Evolutionary conservation across 35 echinoderm and acorn worm species (phyloP).

Genomic region (Nesometra sesokonis): DNA sequence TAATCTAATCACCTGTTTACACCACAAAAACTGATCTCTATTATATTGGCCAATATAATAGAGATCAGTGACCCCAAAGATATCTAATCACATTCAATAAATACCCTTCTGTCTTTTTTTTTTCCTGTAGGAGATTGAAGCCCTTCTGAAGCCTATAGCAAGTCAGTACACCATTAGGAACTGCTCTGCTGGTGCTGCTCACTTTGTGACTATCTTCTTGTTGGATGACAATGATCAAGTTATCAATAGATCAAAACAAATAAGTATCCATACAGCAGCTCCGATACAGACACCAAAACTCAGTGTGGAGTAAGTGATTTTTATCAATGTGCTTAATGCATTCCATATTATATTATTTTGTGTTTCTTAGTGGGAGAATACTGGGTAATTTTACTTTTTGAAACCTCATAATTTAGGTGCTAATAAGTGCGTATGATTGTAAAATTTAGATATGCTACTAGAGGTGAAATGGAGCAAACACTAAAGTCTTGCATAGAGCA

Average conservation of each 20-base stretch:
- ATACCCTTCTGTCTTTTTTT: no score
- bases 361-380: background rate
- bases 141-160: constrained; percentile 36
- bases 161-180: constrained; percentile 62
- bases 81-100: background rate
- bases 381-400: no score
- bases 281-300: constrained; percentile 33
- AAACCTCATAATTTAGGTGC: no score
- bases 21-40: background rate
- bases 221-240: constrained; percentile 38
- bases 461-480: no score
- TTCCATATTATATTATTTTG: background rate
- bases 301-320: constrained; percentile 28
- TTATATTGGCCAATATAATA: no score
- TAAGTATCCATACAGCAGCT: constrained; percentile 58
- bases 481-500: no score
- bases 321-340: background rate
- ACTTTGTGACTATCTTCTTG: constrained; percentile 52
- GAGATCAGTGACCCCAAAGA: no score
- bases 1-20: background rate
- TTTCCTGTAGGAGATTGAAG: constrained; percentile 51
- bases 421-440: no score
- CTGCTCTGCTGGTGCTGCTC: constrained; percentile 57
- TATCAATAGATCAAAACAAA: constrained; percentile 58
- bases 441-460: no score